phyloP scores from a whole-genome alignment of 2,888 invertebrate genomes.

The Podabrus alpinus region DNA sequence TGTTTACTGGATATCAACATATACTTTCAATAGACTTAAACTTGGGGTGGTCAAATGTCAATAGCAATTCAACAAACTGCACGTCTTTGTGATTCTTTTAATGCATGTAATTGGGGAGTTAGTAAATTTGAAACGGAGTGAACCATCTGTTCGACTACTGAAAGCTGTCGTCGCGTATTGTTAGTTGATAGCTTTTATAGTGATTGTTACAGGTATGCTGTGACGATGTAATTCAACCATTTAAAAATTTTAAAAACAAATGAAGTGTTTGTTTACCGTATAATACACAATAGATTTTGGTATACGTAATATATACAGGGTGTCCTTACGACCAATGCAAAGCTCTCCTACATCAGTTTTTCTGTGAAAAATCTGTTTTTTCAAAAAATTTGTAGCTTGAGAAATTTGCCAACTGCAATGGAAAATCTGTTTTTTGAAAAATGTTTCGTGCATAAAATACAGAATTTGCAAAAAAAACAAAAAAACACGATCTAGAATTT shows the following conservation, averaged over 20 bases:
- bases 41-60: conserved; percentile 10
- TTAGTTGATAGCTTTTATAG: neutral
- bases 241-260: neutral
- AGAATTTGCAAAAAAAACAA: too few relatives aligned
- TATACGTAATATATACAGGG: too few relatives aligned
- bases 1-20: neutral
- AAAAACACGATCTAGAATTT: too few relatives aligned
- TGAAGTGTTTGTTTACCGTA: neutral
- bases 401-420: too few relatives aligned
- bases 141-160: neutral
- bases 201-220: neutral
- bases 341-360: too few relatives aligned
- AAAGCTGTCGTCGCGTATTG: neutral
- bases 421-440: too few relatives aligned
- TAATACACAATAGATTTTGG: too few relatives aligned
- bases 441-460: too few relatives aligned
- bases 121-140: neutral
- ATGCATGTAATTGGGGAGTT: conserved; percentile 18
- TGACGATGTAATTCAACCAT: neutral
- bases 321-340: too few relatives aligned
- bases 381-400: too few relatives aligned
- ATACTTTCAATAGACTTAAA: neutral
- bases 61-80: conserved; percentile 6
- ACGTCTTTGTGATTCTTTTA: conserved; percentile 11
- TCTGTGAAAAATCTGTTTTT: too few relatives aligned